Evolutionary conservation across 1,140 invertebrate genomes (phyloP), one percentile per base, ranked within the genome.

Genomic region (Melitaea cinxia): DNA sequence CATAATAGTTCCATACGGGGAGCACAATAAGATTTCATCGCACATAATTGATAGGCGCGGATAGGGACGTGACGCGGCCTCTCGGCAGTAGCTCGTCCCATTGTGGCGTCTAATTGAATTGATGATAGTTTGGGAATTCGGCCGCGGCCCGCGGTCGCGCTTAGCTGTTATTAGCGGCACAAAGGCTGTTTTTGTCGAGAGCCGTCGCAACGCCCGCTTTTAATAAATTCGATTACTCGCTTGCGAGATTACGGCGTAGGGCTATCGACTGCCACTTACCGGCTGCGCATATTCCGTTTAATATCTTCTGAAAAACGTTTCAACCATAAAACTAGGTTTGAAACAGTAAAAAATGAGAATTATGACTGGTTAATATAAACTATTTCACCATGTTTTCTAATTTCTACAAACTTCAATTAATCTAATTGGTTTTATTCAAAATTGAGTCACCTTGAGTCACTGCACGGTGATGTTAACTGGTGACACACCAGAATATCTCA

Each of bases 151-250:
- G 28, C 33, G 58, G 10, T n/a, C n/a, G n/a, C n/a, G n/a, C n/a
- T n/a, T n/a, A 53, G 50, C 33, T 45, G 50, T 54, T 62, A 54
- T 62, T 62, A 54, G n/a, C n/a, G 57, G 50, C 50, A 56, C 52
- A 37, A 58, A 62, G 47, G 42, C 64, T 59, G 56, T 68, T 68
- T 68, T 68, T 68, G 59, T 68, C 17, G 42, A 47, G 19, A 19
- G 53, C 33, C 33, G 45, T 19, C 28, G 6, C 52, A 45, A 33
- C 58, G 49, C 39, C 56, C 58, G 52, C 33, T 62, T 55, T 68
- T 68, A 68, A 68, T 68, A 62, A 68, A 68, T 62, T 62, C 52
- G 58, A 62, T 62, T 68, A 58, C 52, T 47, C 60, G 65, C 53
- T 55, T 21, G 45, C 58, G 59, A 37, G 42, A 47, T 4, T 17